Evolutionary conservation across 2,113 vertebrate genomes (phyloP).

Genomic region (Actenoides hombroni): DNA sequence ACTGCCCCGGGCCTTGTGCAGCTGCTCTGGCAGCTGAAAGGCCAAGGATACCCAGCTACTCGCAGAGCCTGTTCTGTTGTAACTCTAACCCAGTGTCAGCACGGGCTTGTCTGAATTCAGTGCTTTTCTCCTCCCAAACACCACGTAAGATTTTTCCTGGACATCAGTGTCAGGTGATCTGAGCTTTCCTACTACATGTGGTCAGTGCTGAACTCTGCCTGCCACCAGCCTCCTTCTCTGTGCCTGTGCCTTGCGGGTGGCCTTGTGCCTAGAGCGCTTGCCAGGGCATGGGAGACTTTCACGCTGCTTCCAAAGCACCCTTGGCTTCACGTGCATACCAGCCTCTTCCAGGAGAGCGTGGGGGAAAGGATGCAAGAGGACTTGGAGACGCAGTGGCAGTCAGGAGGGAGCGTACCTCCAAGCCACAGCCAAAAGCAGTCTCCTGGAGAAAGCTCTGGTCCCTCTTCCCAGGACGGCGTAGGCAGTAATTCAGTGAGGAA

Average conservation of each 20-base stretch:
- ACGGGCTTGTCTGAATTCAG: background rate
- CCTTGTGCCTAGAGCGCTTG: background rate
- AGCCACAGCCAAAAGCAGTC: background rate
- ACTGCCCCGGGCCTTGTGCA: background rate
- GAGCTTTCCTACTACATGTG: rapidly evolving
- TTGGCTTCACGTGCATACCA: background rate
- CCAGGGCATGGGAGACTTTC: background rate
- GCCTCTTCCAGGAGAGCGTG: background rate
- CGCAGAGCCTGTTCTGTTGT: background rate
- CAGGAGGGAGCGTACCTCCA: background rate
- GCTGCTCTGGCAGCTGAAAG: background rate
- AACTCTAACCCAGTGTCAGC: background rate
- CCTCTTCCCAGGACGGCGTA: background rate
- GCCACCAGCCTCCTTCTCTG: background rate
- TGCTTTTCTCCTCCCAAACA: background rate
- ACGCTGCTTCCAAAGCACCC: background rate
- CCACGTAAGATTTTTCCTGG: background rate
- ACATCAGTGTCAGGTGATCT: background rate
- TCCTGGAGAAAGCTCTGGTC: background rate
- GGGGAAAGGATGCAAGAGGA: background rate
- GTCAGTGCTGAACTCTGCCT: background rate
- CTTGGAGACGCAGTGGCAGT: background rate
- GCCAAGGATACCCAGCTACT: background rate
- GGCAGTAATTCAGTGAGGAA: background rate
- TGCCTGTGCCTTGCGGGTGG: background rate